These are phyloP conservation scores for Drosophila picticornis DNA, from an alignment of 2,888 invertebrate species.

Conservation along the genomic window DNA sequence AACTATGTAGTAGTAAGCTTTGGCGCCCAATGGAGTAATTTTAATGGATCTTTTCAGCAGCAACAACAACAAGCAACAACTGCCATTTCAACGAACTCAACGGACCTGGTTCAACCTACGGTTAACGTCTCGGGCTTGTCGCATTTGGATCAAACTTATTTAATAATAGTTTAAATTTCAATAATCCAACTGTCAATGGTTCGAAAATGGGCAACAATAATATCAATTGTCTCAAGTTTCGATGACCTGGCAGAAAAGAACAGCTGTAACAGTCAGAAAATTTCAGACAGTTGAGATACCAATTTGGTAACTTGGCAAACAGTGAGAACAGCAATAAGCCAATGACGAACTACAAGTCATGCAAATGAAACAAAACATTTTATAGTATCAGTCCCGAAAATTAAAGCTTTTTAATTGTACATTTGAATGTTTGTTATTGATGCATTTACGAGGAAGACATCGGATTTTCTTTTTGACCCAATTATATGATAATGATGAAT, in stretches of 20 bases:
- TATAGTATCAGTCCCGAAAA: neutral
- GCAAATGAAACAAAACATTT: neutral
- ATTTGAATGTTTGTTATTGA: neutral
- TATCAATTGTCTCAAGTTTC: neutral
- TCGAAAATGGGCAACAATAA: conserved; percentile 22
- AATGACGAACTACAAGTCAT: neutral
- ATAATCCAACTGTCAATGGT: conserved; percentile 33
- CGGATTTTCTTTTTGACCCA: neutral
- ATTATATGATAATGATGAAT: neutral
- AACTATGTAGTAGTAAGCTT: conserved; percentile 3
- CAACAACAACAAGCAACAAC: conserved; percentile 30
- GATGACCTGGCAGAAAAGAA: neutral
- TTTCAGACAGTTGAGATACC: neutral
- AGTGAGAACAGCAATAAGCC: neutral
- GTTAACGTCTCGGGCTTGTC: conserved; percentile 10
- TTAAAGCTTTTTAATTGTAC: neutral
- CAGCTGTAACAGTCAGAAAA: neutral
- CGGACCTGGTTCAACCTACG: conserved; percentile 3
- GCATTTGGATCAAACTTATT: conserved; percentile 45
- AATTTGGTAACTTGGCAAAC: neutral
- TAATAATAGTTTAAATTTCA: conserved; percentile 27
- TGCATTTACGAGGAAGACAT: neutral
- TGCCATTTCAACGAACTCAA: conserved; percentile 26
- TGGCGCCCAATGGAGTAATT: conserved; percentile 11
- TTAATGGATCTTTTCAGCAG: conserved; percentile 37